A percentile compares a stretch with the other conserved stretches of the same genome.
Conservation (phyloP, 2,113 vertebrate species). For the Dolichallabes microphthalmus region DNA sequence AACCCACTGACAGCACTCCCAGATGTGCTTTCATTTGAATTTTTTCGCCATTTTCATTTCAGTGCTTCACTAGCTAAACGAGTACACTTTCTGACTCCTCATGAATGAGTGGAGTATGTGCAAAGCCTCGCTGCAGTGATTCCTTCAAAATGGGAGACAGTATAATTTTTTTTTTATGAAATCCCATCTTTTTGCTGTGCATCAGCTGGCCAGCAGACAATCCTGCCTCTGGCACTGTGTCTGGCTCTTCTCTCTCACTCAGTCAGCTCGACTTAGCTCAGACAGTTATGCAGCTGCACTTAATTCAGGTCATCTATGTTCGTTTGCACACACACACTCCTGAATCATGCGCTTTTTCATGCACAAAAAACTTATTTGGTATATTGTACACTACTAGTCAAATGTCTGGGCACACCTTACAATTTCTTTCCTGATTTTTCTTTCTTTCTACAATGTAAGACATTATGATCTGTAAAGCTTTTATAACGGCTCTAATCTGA, state of each 20-base stretch:
- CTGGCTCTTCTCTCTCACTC: conserved; percentile 32
- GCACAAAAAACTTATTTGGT: background rate
- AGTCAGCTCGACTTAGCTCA: conserved; percentile 40
- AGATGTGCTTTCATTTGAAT: background rate
- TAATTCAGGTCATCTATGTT: background rate
- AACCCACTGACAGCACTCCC: too few relatives aligned
- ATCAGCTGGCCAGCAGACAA: conserved; percentile 29
- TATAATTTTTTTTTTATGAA: conserved; percentile 6
- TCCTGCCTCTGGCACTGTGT: conserved; percentile 34
- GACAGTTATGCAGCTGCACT: conserved; percentile 32
- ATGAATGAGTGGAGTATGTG: background rate
- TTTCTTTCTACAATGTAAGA: too few relatives aligned
- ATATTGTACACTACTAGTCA: background rate
- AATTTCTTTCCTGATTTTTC: too few relatives aligned
- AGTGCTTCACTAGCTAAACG: background rate
- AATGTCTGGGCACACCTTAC: too few relatives aligned
- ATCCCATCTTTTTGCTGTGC: background rate
- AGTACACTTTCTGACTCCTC: background rate
- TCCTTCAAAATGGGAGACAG: background rate
- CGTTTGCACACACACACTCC: background rate
- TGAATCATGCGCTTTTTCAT: background rate
- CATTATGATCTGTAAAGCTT: too few relatives aligned
- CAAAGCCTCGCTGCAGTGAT: background rate
- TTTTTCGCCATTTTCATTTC: background rate
- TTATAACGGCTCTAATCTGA: too few relatives aligned